phyloP scores from a whole-genome alignment of 1,140 invertebrate species.

The Atopsyche davidsoni region DNA sequence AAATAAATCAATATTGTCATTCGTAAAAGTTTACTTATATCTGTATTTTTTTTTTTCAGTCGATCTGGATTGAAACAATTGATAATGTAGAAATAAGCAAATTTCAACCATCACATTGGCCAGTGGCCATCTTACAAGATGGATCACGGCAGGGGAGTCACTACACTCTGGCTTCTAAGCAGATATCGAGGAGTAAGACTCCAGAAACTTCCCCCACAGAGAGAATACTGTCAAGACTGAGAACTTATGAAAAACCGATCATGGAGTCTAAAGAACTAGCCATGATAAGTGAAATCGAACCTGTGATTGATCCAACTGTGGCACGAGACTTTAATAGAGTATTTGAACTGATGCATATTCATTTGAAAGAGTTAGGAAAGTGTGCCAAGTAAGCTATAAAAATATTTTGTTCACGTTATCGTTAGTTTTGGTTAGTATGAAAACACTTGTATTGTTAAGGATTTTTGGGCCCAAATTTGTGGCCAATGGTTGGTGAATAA shows the following conservation, averaged over 20 bases:
- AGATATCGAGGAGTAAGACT: constrained; percentile 6
- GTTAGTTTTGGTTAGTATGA: not conserved
- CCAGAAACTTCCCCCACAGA: constrained; percentile 6
- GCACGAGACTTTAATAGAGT: constrained; percentile 12
- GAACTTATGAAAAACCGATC: constrained; percentile 22
- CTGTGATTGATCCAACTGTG: constrained; percentile 17
- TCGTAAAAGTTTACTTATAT: not conserved
- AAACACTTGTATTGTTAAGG: too few relatives aligned
- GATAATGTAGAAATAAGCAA: constrained; percentile 10
- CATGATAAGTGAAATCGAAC: not conserved
- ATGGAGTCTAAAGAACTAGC: constrained; percentile 7
- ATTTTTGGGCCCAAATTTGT: too few relatives aligned
- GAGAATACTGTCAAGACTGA: constrained; percentile 15
- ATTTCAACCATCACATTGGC: constrained; percentile 2
- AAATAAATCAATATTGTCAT: not conserved
- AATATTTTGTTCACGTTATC: not conserved
- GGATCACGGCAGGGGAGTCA: not conserved
- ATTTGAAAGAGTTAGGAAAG: constrained; percentile 19
- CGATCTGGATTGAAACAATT: constrained; percentile 21
- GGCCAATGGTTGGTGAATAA: too few relatives aligned
- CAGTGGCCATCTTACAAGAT: constrained; percentile 4
- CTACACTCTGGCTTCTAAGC: not conserved
- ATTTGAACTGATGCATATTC: constrained; percentile 13
- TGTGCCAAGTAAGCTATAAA: constrained; percentile 15
- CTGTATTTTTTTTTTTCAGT: constrained; percentile 16